Percentiles rank a stretch among this genome's conserved stretches.
Evolutionary conservation across 2,113 vertebrate genomes (phyloP).

Genomic region (Nansenia antarctica): DNA sequence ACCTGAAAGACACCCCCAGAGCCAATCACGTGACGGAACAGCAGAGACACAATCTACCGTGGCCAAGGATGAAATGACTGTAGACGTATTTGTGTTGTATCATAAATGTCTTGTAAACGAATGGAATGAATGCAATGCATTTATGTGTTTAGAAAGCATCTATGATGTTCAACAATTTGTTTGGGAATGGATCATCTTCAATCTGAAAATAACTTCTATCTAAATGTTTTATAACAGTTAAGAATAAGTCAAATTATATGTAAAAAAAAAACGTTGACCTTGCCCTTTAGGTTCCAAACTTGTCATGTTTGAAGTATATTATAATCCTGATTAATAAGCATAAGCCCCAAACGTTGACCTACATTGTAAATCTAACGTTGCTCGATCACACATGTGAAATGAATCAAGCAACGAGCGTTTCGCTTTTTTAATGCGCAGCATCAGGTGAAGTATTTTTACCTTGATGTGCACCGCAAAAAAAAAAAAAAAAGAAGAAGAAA

Average conservation of each 20-base stretch:
- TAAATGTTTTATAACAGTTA: no score
- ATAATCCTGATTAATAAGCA: not conserved
- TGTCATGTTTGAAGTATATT: not conserved
- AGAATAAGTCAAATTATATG: no score
- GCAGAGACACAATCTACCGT: no score
- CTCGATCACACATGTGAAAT: constrained; percentile 11
- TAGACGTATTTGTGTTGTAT: no score
- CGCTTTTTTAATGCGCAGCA: constrained; percentile 4
- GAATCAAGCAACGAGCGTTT: constrained; percentile 3
- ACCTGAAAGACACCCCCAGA: not conserved
- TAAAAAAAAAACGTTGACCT: not conserved
- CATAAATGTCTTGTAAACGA: no score
- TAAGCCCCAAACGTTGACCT: not conserved
- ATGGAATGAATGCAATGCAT: no score
- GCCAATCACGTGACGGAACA: no score
- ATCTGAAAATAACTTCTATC: not conserved
- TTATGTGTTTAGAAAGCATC: no score
- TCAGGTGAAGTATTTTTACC: constrained; percentile 18
- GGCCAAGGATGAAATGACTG: no score
- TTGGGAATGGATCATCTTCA: not conserved
- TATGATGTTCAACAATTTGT: not conserved
- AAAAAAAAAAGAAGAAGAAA: constrained; percentile 36
- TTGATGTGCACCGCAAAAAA: constrained; percentile 18
- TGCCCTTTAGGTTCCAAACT: constrained; percentile 20
- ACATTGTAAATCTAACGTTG: not conserved